Evolutionary conservation across 1,140 invertebrate genomes (phyloP), one percentile per base, ranked within the genome.

Genomic region (Drosophila equinoxialis): DNA sequence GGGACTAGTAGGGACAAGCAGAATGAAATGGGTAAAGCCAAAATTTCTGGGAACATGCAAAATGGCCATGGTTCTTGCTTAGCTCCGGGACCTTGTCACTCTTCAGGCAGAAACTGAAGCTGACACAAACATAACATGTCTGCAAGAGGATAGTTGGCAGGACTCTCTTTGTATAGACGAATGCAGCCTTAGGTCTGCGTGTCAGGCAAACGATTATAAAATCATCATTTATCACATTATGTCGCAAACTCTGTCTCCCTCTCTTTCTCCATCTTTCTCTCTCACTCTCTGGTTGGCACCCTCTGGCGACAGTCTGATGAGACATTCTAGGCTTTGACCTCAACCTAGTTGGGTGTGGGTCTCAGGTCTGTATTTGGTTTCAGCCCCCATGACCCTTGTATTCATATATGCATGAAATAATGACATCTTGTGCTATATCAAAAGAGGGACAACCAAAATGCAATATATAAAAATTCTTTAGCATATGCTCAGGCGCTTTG

Each of bases 181-280:
- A 51, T 51, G 17, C 45, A 51, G 17, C 45, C 45, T 6, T 20
- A 51, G 45, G 45, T 51, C 45, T 75, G 45, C 71, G 63, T 89
- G 77, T 81, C 74, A 89, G 63, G 74, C 77, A 89, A 87, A 89
- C 84, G 85, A 89, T 89, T 89, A 89, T 84, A 84, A 89, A 89
- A 90, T 89, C 84, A 84, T 90, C 80, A 89, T 89, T 89, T 89
- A 89, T 84, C 84, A 87, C 74, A 87, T 89, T 87, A 89, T 89
- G 84, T 79, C 68, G 75, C 57, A 71, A 68, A 3, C 17, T 23
- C 45, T 51, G 7, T 45, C 17, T 61, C 33, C 37, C 17, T 55
- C 17, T 61, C 20, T 5, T 0, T 30, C 26, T 30, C 26, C 23
- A 2, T 51, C 17, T 55, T 11, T 61, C 20, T 5, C 30, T 30